Percentiles rank a stretch among this genome's conserved stretches.
Evolutionary conservation across 2,113 vertebrate genomes (phyloP).

Genomic region (Prietella phreatophila): DNA sequence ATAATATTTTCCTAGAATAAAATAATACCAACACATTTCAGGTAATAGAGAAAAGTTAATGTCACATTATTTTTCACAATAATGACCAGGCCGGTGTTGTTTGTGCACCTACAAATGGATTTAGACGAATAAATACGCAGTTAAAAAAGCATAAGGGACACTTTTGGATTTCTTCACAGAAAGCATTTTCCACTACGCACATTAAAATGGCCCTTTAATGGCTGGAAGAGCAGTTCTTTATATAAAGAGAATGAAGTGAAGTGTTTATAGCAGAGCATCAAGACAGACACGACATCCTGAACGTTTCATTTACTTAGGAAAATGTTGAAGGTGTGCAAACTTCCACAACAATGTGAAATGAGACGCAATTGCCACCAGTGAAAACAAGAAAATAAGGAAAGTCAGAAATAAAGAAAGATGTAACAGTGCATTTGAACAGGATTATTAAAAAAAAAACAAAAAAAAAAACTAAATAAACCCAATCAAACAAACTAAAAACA

Average conservation of each 20-base stretch:
- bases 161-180: constrained; percentile 35
- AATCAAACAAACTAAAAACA: too few relatives aligned
- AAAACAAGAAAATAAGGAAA: background rate
- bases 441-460: background rate
- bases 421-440: background rate
- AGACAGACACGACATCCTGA: background rate
- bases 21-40: constrained; percentile 9
- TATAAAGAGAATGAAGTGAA: constrained; percentile 35
- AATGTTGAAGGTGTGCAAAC: constrained; percentile 34
- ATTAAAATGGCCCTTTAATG: constrained; percentile 39
- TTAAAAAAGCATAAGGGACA: constrained; percentile 38
- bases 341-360: constrained; percentile 11
- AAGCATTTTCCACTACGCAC: constrained; percentile 17
- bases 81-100: constrained; percentile 20
- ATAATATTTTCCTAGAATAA: constrained; percentile 17
- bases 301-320: constrained; percentile 37
- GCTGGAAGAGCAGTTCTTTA: constrained; percentile 27
- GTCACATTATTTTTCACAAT: constrained; percentile 38
- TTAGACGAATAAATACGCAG: constrained; percentile 37
- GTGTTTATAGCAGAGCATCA: constrained; percentile 22
- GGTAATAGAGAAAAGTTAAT: background rate
- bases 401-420: background rate
- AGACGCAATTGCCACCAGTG: background rate
- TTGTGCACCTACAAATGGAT: constrained; percentile 38
- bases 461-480: background rate